Evolutionary conservation across 2,888 invertebrate species (phyloP), one percentile per base, ranked within the genome.

Genomic region (Caenorhabditis sp.): DNA sequence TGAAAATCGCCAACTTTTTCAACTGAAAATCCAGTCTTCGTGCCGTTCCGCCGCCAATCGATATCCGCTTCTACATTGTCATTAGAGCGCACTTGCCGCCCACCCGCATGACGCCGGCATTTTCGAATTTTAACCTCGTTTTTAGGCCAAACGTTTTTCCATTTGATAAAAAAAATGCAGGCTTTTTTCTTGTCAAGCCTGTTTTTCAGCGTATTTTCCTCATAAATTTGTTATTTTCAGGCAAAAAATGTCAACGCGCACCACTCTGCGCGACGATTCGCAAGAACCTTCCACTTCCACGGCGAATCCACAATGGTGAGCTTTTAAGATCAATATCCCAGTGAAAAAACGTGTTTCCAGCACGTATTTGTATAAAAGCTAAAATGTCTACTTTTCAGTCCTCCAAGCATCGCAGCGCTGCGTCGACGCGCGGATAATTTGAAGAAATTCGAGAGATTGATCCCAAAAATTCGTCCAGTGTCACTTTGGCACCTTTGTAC

Each of bases 251-350:
- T 8, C 43, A 7, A 6, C 22, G 7, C 30, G 27, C 20, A 27
- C 35, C 9, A 7, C 26, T 13, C 15, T 24, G 7, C 13, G 43
- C 58, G 43, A 52, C 27, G 52, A 68, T 68, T 50, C 58, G 20
- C 45, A 52, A 8, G 20, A 41, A 26, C 68, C 68, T 5, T 68
- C 68, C 9, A 68, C 68, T 6, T 68, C 68, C 11, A 59, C 58
- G 11, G 68, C n/a, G n/a, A n/a, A n/a, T n/a, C n/a, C n/a, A n/a
- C n/a, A n/a, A n/a, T n/a, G n/a, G n/a, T n/a, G n/a, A n/a, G n/a
- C n/a, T n/a, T n/a, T n/a, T n/a, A n/a, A n/a, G n/a, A n/a, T n/a
- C n/a, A n/a, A n/a, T n/a, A n/a, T n/a, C n/a, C n/a, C n/a, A n/a
- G n/a, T n/a, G n/a, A n/a, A n/a, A n/a, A n/a, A n/a, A n/a, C n/a